phyloP scores from a whole-genome alignment of 2,888 invertebrate genomes.

The Escarpia spicata region DNA sequence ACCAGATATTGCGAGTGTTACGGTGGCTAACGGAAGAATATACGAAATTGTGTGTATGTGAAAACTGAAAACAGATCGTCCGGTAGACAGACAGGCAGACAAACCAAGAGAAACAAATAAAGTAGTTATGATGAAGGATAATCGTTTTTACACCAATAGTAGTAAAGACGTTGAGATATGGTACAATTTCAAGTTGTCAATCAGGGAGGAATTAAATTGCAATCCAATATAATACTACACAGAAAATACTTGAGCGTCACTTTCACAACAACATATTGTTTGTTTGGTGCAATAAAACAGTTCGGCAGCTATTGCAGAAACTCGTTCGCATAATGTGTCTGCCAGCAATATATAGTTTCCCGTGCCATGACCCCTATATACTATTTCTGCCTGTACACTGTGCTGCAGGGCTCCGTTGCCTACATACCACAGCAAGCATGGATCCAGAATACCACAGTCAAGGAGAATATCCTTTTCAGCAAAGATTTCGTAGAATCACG shows the following conservation, averaged over 20 bases:
- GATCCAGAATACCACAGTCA: constrained; percentile 70
- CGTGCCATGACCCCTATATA: no score
- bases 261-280: background rate
- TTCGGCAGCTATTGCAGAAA: background rate
- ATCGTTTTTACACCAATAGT: no score
- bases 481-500: constrained; percentile 55
- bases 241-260: background rate
- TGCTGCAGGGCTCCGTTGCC: constrained; percentile 58
- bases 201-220: background rate
- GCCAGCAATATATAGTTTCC: no score
- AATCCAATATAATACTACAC: background rate
- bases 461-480: constrained; percentile 69
- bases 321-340: background rate
- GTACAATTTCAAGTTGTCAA: no score
- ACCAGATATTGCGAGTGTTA: background rate
- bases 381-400: background rate
- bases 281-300: background rate
- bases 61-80: no score
- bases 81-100: no score
- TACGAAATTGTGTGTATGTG: background rate
- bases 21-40: background rate
- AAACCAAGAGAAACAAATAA: no score
- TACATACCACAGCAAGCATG: constrained; percentile 68
- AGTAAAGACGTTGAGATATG: no score
- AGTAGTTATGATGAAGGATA: no score